These are phyloP conservation scores for Enteromius afrohamiltoni DNA, from an alignment of 2,797 vertebrate genomes.

Conservation along the genomic window DNA sequence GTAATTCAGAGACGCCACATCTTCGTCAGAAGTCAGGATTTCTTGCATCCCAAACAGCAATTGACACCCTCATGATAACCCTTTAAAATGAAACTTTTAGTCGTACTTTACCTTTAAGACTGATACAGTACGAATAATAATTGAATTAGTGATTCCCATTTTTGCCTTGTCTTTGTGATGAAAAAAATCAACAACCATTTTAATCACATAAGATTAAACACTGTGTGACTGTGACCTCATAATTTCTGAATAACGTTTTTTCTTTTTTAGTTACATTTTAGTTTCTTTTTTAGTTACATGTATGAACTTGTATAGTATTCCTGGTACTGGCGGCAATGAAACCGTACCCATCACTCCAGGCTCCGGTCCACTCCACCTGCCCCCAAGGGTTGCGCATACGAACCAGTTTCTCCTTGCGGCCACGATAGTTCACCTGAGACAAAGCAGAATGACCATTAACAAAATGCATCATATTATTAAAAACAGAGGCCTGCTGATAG, in stretches of 20 bases:
- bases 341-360: constrained; percentile 87
- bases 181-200: background rate
- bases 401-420: constrained; percentile 81
- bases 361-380: constrained; percentile 90
- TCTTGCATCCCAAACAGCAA: background rate
- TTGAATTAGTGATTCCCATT: background rate
- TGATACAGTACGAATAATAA: too few species aligned
- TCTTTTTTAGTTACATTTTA: background rate
- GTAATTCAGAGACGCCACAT: background rate
- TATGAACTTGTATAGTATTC: background rate
- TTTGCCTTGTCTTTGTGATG: background rate
- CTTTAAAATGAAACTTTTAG: background rate
- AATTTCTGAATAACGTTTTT: background rate
- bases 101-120: background rate
- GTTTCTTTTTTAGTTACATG: background rate
- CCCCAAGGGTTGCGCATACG: constrained; percentile 92
- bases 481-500: constrained; percentile 2
- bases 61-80: background rate
- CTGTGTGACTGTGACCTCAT: background rate
- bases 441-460: constrained; percentile 10
- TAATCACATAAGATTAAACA: background rate
- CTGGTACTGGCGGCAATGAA: background rate
- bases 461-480: background rate
- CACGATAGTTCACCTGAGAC: constrained; percentile 81
- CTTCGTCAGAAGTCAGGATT: background rate